A percentile compares a stretch with the other conserved stretches of the same genome.
Evolutionary conservation across 2,888 invertebrate species (phyloP).

Genomic region (Harpalus rufipes): DNA sequence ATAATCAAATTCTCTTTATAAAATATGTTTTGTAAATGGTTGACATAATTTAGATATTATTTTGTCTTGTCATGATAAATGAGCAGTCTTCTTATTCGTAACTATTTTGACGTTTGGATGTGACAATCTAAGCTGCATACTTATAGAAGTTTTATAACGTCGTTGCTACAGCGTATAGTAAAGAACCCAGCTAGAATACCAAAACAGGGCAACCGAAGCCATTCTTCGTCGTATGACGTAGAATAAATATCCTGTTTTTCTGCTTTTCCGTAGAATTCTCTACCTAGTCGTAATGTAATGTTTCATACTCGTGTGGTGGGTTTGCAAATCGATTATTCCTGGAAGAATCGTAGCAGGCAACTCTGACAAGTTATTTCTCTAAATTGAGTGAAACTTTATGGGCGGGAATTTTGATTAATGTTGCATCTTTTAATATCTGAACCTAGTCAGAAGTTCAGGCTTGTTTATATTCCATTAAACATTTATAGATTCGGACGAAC

Average conservation of each 20-base stretch:
- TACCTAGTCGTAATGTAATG: background rate
- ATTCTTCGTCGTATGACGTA: slow-evolving; percentile 8
- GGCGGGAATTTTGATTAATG: slow-evolving; percentile 53
- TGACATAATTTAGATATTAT: too few relatives aligned
- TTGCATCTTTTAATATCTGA: slow-evolving; percentile 51
- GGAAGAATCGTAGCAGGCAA: slow-evolving; percentile 31
- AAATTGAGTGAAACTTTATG: slow-evolving; percentile 54
- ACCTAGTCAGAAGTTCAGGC: slow-evolving; percentile 17
- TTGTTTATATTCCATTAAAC: slow-evolving; percentile 53
- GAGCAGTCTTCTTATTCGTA: too few relatives aligned
- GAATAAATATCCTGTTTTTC: slow-evolving; percentile 60
- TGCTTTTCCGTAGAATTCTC: slow-evolving; percentile 23
- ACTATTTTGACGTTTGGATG: background rate
- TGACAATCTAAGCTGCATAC: background rate
- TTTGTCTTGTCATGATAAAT: too few relatives aligned
- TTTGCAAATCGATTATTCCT: slow-evolving; percentile 58
- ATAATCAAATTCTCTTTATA: too few relatives aligned
- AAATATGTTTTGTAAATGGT: too few relatives aligned
- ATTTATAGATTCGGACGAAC: slow-evolving; percentile 49
- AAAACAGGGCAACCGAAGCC: background rate
- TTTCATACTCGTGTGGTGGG: slow-evolving; percentile 49
- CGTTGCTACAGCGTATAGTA: background rate
- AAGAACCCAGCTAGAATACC: slow-evolving; percentile 1
- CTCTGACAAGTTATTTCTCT: slow-evolving; percentile 46
- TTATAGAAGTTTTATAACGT: slow-evolving; percentile 4